A percentile compares a stretch with the other conserved stretches of the same genome.
These are phyloP conservation scores for Nomada ruficornis DNA, from an alignment of 2,888 invertebrate species.

Conservation along the genomic window DNA sequence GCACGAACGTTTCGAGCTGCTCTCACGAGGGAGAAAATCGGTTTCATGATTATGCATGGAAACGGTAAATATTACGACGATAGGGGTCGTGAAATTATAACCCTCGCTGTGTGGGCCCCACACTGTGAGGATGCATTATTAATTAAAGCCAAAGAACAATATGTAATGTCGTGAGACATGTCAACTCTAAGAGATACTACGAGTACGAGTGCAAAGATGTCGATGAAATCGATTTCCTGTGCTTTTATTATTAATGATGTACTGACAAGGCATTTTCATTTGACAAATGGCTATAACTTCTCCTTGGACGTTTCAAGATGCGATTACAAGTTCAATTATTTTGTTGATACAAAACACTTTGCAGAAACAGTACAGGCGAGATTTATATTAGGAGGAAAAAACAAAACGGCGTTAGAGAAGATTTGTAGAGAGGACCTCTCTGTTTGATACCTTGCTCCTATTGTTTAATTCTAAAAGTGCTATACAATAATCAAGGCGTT, in stretches of 20 bases:
- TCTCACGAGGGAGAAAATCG: conserved; percentile 36
- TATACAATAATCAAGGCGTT: too few relatives aligned
- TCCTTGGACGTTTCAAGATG: not conserved
- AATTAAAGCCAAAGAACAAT: not conserved
- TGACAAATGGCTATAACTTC: not conserved
- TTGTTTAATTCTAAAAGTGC: not conserved
- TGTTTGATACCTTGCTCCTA: not conserved
- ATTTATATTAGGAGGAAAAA: conserved; percentile 31
- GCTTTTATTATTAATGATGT: not conserved
- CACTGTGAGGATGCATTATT: too few relatives aligned
- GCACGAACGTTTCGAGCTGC: not conserved
- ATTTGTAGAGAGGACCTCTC: conserved; percentile 6
- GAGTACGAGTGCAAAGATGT: not conserved
- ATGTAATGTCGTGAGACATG: not conserved
- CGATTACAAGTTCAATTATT: conserved; percentile 19
- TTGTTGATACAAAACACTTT: conserved; percentile 25
- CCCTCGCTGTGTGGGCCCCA: too few relatives aligned
- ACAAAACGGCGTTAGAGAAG: not conserved
- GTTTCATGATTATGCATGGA: conserved; percentile 25
- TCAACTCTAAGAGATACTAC: not conserved
- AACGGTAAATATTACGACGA: conserved; percentile 1
- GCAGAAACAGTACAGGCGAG: conserved; percentile 4
- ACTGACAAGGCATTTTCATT: not conserved
- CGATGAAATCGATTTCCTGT: not conserved
- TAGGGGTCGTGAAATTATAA: conserved; percentile 20